Conservation (phyloP, 2,888 invertebrate species). For the Lamellibrachia satsuma region DNA sequence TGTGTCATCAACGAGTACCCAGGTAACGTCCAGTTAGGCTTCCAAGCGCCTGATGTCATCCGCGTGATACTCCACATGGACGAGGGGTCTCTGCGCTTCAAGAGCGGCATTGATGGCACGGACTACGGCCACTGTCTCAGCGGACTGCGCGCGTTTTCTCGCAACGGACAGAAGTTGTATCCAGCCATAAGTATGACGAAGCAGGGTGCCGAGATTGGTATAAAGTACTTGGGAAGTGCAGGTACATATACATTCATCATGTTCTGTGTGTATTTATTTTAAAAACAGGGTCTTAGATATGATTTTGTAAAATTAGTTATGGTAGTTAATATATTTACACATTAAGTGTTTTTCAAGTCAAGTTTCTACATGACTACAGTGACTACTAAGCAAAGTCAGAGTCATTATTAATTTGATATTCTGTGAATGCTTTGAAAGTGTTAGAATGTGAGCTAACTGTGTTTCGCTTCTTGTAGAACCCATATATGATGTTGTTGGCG, state of each 20-base stretch:
- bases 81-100: not conserved
- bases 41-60: not conserved
- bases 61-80: not conserved
- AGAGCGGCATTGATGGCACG: not conserved
- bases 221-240: slow-evolving; percentile 1
- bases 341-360: not conserved
- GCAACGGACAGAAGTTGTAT: not conserved
- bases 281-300: no score
- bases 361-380: not conserved
- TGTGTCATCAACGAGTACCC: not conserved
- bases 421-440: not conserved
- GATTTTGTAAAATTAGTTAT: not conserved
- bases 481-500: not conserved
- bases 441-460: not conserved
- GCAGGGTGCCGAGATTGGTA: not conserved
- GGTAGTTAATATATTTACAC: not conserved
- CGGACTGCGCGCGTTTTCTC: not conserved
- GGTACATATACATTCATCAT: not conserved
- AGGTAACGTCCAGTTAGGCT: not conserved
- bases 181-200: not conserved
- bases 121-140: not conserved
- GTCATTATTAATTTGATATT: not conserved
- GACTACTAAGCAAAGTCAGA: not conserved
- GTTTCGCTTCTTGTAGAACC: not conserved
- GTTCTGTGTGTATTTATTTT: no score